These are phyloP conservation scores for Hirtodrosophila trivittata DNA, from an alignment of 2,888 invertebrate species.

Conservation along the genomic window DNA sequence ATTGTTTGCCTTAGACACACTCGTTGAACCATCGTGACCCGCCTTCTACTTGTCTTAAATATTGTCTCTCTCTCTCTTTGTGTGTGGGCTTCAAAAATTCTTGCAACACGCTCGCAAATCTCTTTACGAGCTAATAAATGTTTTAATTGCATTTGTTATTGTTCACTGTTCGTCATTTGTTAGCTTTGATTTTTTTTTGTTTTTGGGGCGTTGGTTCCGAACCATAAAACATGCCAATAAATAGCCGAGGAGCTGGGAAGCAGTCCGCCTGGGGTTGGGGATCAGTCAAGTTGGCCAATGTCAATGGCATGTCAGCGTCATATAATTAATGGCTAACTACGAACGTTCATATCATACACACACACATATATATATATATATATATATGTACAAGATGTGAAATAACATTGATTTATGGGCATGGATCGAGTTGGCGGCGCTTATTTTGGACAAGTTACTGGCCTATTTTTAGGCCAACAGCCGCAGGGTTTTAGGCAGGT, in stretches of 20 bases:
- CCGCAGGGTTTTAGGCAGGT: slow-evolving; percentile 4
- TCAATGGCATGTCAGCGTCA: slow-evolving; percentile 45
- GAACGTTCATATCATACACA: neutral
- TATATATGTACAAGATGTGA: slow-evolving; percentile 12
- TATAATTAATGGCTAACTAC: slow-evolving; percentile 42
- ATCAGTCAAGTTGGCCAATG: slow-evolving; percentile 36
- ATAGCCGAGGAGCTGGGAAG: neutral
- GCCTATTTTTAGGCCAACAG: slow-evolving; percentile 22
- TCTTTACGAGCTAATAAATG: slow-evolving; percentile 67
- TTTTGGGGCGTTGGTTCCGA: neutral
- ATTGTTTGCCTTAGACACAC: slow-evolving; percentile 35
- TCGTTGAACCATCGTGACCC: slow-evolving; percentile 1
- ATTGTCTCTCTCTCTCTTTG: neutral
- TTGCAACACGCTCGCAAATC: slow-evolving; percentile 47
- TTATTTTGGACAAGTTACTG: slow-evolving; percentile 25
- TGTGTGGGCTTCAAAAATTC: slow-evolving; percentile 10
- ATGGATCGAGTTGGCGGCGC: slow-evolving; percentile 3
- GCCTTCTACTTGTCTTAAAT: neutral
- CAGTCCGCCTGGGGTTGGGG: neutral
- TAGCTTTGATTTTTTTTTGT: too few relatives aligned
- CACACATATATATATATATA: neutral
- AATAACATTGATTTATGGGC: slow-evolving; percentile 30
- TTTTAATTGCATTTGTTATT: slow-evolving; percentile 55
- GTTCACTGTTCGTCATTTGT: slow-evolving; percentile 5
- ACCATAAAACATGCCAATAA: neutral